Percentiles rank a stretch among this genome's conserved stretches.
phyloP scores from a whole-genome alignment of 2,113 vertebrate genomes.

The Anthoscopus minutus region DNA sequence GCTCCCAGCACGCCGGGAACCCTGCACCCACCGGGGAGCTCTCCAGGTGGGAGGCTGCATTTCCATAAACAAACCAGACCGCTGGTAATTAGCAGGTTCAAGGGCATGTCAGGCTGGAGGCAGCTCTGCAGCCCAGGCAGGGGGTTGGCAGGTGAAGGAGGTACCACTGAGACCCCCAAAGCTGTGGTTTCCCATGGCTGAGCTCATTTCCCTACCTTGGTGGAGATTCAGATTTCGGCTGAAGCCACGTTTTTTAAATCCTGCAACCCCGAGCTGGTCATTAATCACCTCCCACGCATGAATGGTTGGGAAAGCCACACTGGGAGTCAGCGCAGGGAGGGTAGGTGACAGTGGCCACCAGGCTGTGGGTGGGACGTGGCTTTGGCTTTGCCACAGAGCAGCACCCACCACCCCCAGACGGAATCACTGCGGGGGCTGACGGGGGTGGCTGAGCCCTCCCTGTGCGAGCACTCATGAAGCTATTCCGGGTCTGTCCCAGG shows the following conservation, averaged over 20 bases:
- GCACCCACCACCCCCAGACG: rapidly evolving
- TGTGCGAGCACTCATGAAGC: not conserved
- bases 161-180: not conserved
- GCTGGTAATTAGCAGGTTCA: not conserved
- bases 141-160: not conserved
- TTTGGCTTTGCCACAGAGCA: not conserved
- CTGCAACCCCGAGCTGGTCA: not conserved
- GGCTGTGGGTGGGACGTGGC: rapidly evolving
- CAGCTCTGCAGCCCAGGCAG: not conserved
- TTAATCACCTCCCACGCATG: not conserved
- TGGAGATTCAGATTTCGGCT: not conserved
- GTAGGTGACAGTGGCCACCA: not conserved
- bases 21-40: not conserved
- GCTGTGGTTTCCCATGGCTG: rapidly evolving
- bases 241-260: rapidly evolving
- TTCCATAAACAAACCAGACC: not conserved
- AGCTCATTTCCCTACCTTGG: not conserved
- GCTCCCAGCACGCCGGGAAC: rapidly evolving
- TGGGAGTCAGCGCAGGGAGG: rapidly evolving
- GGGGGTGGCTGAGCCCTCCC: rapidly evolving
- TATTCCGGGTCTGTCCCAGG: not conserved
- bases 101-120: not conserved
- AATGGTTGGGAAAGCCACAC: not conserved
- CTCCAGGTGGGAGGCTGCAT: not conserved
- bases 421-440: rapidly evolving